Evolutionary conservation across 2,113 vertebrate species (phyloP).

Genomic region (Amphilophus citrinellus): DNA sequence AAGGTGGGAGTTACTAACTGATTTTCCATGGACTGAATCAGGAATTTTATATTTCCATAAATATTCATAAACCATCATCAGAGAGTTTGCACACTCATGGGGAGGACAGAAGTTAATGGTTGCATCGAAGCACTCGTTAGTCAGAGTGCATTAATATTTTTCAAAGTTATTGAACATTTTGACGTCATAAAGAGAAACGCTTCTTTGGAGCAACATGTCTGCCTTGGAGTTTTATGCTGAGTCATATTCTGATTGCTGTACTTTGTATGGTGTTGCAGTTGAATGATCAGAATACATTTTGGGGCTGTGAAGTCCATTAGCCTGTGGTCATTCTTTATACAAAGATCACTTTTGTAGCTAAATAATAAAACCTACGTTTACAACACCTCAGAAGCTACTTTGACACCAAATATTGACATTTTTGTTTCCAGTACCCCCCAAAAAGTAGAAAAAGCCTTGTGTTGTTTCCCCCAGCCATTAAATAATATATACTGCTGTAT

Average conservation of each 20-base stretch:
- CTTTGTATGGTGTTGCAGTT: not conserved
- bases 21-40: constrained; percentile 11
- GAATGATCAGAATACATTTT: not conserved
- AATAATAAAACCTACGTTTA: not conserved
- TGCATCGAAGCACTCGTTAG: not conserved
- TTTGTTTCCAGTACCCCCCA: not conserved
- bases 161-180: not conserved
- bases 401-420: not conserved
- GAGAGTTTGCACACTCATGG: not conserved
- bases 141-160: not conserved
- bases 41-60: constrained; percentile 51
- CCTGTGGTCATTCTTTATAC: not conserved
- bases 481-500: constrained; percentile 35
- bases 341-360: constrained; percentile 1
- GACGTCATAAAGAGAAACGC: not conserved
- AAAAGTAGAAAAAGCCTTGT: not conserved
- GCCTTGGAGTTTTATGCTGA: not conserved
- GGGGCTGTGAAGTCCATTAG: not conserved
- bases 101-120: not conserved
- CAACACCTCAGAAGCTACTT: not conserved
- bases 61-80: not conserved
- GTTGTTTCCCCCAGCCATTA: not conserved
- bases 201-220: too few species aligned
- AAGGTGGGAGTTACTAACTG: not conserved
- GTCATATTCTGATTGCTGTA: not conserved